Conservation (phyloP, 2,797 vertebrate species). For the Myotis daubentonii region DNA sequence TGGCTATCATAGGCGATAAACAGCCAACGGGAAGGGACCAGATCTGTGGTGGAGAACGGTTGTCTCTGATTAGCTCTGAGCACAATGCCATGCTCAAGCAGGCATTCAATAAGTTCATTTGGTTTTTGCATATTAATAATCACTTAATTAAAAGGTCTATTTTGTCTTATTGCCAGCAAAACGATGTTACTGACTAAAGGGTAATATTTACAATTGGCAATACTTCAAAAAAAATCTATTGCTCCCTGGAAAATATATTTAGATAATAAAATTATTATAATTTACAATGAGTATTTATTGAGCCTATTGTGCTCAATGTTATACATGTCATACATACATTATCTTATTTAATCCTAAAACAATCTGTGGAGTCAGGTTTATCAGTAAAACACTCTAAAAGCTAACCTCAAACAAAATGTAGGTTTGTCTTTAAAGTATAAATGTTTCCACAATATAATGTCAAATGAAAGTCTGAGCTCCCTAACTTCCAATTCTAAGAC, state of each 20-base stretch:
- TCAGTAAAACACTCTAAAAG: constrained; percentile 34
- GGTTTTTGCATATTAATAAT: background rate
- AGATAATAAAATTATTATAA: background rate
- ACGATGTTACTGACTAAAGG: background rate
- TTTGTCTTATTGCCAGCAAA: constrained; percentile 34
- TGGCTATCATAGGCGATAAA: background rate
- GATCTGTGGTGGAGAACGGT: background rate
- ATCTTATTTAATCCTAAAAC: constrained; percentile 47
- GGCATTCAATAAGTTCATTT: background rate
- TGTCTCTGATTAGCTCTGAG: background rate
- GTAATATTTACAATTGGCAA: constrained; percentile 6
- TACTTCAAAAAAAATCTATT: constrained; percentile 44
- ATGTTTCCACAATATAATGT: background rate
- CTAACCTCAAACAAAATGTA: constrained; percentile 21
- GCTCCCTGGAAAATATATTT: background rate
- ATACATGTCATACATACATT: background rate
- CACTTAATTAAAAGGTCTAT: constrained; percentile 27
- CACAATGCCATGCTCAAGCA: background rate
- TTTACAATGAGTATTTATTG: background rate
- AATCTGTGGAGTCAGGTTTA: background rate
- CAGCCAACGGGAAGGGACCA: background rate
- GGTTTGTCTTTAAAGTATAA: background rate
- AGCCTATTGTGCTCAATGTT: background rate
- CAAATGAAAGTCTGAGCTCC: background rate
- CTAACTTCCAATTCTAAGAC: background rate